These are phyloP conservation scores for Phasianus colchicus DNA, from an alignment of 2,113 vertebrate species.

Conservation along the genomic window DNA sequence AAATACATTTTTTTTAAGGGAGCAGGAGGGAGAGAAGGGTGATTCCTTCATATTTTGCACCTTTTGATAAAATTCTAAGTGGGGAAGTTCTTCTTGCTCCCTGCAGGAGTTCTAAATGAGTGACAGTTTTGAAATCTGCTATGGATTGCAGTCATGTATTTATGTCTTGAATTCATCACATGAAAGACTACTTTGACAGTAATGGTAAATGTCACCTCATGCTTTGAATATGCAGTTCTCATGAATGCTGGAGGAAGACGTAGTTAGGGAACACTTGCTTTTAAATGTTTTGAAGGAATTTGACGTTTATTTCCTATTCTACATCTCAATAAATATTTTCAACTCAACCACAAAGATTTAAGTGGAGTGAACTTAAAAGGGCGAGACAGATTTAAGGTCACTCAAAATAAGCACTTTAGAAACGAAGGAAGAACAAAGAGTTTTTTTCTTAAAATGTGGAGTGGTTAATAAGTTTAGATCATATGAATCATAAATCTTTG, in stretches of 20 bases:
- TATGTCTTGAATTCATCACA: neutral
- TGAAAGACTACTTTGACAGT: neutral
- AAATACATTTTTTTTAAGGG: neutral
- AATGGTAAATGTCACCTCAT: neutral
- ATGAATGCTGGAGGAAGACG: neutral
- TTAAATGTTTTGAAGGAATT: conserved; percentile 19
- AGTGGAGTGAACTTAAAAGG: neutral
- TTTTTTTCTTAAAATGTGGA: neutral
- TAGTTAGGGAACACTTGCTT: neutral
- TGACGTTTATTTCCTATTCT: conserved; percentile 14
- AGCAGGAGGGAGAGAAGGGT: neutral
- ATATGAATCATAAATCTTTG: neutral
- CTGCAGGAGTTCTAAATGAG: neutral
- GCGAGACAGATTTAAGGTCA: neutral
- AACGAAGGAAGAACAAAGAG: neutral
- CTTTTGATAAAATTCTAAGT: neutral
- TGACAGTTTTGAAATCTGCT: neutral
- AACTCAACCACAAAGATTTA: neutral
- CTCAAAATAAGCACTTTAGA: neutral
- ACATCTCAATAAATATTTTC: conserved; percentile 37
- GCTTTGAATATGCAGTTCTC: neutral
- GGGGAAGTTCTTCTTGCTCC: neutral
- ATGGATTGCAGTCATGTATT: neutral
- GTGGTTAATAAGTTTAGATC: neutral
- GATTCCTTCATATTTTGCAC: neutral